Evolutionary conservation across 2,113 vertebrate species (phyloP), one percentile per base, ranked within the genome.

Genomic region (Castor canadensis): DNA sequence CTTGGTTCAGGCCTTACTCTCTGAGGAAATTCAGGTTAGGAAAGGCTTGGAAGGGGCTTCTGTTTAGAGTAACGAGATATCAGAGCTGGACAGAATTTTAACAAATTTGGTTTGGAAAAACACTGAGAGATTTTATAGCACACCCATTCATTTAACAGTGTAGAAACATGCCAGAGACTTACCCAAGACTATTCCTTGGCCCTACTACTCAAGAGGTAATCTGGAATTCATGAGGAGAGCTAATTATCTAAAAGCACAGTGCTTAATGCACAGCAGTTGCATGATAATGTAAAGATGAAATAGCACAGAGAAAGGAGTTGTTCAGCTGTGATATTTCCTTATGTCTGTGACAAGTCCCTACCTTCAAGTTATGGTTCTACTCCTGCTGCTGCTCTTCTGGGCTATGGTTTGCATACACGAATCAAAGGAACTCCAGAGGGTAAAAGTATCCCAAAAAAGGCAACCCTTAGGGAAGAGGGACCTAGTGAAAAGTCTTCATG

Each of bases 181-280:
- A 66, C 19, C 69, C n/a, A 47, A 89, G 58, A 47, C 54, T 80
- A 62, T 69, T 24, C 38, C 52, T 64, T 43, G 45, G 38, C 16
- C 2, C 49, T 60, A 67, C 19, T 15, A 95, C 47, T 19, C 76
- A 45, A 75, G 30, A 40, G 75, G 80, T 83, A 96, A 96, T 96
- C 38, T 92, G 88, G 76, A 94, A 94, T 96, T 86, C 52, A 0
- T 15, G 64, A 90, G 77, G 47, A 35, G 40, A 90, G 75, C 24
- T 76, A 95, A 95, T 94, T 80, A 13, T 87, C 84, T 58, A 81
- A 92, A 97, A 95, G 72, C 76, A 81, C 28, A 52, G 64, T 64
- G 77, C 85, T 87, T 87, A 93, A 80, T 35, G 20, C 52, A 45
- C 66, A 92, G 91, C 91, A 94, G 96, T 71, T 94, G 91, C 52